phyloP scores from a whole-genome alignment of 1,140 invertebrate species.

The Coptotermes formosanus region DNA sequence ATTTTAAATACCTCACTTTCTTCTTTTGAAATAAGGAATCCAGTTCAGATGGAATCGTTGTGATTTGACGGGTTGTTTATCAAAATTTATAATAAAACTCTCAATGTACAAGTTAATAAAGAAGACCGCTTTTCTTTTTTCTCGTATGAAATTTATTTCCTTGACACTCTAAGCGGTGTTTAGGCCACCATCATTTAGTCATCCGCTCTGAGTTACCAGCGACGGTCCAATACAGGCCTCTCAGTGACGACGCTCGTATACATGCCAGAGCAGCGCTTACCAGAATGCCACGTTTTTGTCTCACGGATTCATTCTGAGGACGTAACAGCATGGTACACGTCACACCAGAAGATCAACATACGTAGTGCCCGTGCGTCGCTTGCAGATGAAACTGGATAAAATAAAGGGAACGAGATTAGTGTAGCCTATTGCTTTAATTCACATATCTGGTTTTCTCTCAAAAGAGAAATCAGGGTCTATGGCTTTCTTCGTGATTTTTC shows the following conservation, averaged over 20 bases:
- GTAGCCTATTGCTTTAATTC: too few relatives aligned
- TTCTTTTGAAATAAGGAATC: conserved; percentile 17
- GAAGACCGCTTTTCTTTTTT: background rate
- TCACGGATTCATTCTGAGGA: too few relatives aligned
- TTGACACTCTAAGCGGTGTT: background rate
- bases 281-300: background rate
- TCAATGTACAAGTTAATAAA: background rate
- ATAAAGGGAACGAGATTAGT: too few relatives aligned
- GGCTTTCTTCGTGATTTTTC: too few relatives aligned
- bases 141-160: background rate
- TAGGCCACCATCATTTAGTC: background rate
- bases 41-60: background rate
- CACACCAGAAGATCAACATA: too few relatives aligned
- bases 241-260: background rate
- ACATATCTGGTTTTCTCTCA: too few relatives aligned
- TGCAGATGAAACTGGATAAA: too few relatives aligned
- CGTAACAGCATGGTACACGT: too few relatives aligned
- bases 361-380: too few relatives aligned
- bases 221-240: background rate
- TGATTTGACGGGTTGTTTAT: background rate
- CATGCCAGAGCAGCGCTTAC: background rate
- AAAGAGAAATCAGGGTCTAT: too few relatives aligned
- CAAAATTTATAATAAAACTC: background rate
- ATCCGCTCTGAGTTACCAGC: background rate
- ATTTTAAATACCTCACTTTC: conserved; percentile 13